These are phyloP conservation scores for Carduelis carduelis DNA, from an alignment of 2,797 vertebrate species.

Conservation along the genomic window DNA sequence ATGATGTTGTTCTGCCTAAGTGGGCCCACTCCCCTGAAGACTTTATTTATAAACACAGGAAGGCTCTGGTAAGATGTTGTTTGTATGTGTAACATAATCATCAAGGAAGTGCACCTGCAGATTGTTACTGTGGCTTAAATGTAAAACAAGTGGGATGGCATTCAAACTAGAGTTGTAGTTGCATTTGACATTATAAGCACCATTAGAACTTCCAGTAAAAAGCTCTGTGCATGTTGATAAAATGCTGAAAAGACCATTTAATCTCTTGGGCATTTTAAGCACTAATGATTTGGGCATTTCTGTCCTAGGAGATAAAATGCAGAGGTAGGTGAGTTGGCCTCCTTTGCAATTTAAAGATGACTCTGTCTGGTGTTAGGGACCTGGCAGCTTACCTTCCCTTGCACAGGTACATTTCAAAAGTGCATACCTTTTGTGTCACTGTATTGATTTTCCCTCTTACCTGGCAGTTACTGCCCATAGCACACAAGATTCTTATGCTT, in stretches of 20 bases:
- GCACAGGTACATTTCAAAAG: neutral
- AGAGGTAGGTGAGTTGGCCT: neutral
- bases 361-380: neutral
- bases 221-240: neutral
- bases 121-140: neutral
- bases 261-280: neutral
- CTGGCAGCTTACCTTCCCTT: neutral
- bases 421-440: neutral
- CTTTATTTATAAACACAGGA: slow-evolving; percentile 96
- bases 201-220: neutral
- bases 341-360: neutral
- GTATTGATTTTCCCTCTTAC: neutral
- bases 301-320: neutral
- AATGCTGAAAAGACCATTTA: neutral
- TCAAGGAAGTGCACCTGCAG: neutral
- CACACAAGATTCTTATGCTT: neutral
- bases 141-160: neutral
- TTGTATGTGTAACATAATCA: neutral
- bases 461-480: neutral
- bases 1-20: slow-evolving; percentile 89
- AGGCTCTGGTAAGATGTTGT: slow-evolving; percentile 87
- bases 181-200: neutral
- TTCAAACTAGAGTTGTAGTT: neutral
- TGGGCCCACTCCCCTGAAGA: slow-evolving; percentile 96
- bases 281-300: neutral